A percentile compares a stretch with the other conserved stretches of the same genome.
These are phyloP conservation scores for Leptothorax acervorum DNA, from an alignment of 2,888 invertebrate species.

Conservation along the genomic window DNA sequence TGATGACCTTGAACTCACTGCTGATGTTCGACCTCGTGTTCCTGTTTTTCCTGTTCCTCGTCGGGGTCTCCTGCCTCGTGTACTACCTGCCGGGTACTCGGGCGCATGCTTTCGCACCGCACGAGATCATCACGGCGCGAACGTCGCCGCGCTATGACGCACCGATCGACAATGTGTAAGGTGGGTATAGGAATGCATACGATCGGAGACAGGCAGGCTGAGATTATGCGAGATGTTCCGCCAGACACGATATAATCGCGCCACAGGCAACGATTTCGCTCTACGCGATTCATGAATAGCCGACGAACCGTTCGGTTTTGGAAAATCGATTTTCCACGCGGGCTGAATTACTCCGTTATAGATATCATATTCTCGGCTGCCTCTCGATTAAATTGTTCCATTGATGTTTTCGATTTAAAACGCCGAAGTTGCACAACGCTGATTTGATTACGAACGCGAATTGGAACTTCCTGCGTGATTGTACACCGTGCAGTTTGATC, in stretches of 20 bases:
- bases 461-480: slow-evolving; percentile 36
- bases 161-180: slow-evolving; percentile 85
- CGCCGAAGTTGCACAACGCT: slow-evolving; percentile 33
- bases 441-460: slow-evolving; percentile 60
- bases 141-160: slow-evolving; percentile 79
- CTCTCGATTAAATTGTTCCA: slow-evolving; percentile 27
- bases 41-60: slow-evolving; percentile 94
- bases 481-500: slow-evolving; percentile 51
- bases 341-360: background rate
- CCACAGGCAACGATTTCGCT: background rate
- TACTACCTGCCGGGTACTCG: slow-evolving; percentile 92
- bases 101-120: slow-evolving; percentile 84
- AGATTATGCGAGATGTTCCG: slow-evolving; percentile 7
- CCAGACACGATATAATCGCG: background rate
- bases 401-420: slow-evolving; percentile 38
- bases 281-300: slow-evolving; percentile 30
- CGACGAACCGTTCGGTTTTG: slow-evolving; percentile 14
- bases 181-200: slow-evolving; percentile 73
- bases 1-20: slow-evolving; percentile 94
- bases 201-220: background rate
- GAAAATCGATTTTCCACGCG: slow-evolving; percentile 9
- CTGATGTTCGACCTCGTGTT: slow-evolving; percentile 96
- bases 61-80: slow-evolving; percentile 93
- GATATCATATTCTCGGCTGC: background rate
- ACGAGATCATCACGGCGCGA: slow-evolving; percentile 83